These are phyloP conservation scores for Drosophila fuyamai DNA, from an alignment of 1,140 invertebrate genomes.

Conservation along the genomic window DNA sequence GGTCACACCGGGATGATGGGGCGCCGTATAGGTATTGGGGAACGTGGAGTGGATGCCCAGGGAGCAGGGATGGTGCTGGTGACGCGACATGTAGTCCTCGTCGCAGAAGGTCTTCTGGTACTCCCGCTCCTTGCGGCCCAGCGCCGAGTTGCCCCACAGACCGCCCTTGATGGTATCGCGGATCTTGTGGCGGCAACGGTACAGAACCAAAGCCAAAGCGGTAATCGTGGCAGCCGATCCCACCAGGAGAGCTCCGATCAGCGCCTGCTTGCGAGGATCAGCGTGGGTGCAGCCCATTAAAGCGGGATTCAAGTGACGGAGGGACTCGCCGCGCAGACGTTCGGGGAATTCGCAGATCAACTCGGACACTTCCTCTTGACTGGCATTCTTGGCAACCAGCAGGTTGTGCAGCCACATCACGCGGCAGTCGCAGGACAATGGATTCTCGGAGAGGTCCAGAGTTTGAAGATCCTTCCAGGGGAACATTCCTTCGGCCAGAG, in stretches of 20 bases:
- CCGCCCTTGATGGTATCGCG: slow-evolving; percentile 93
- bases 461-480: slow-evolving; percentile 91
- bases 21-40: slow-evolving; percentile 85
- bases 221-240: slow-evolving; percentile 89
- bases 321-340: slow-evolving; percentile 89
- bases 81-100: slow-evolving; percentile 92
- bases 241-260: slow-evolving; percentile 90
- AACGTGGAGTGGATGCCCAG: slow-evolving; percentile 86
- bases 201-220: slow-evolving; percentile 89
- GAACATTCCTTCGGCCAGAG: slow-evolving; percentile 90
- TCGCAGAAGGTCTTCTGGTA: slow-evolving; percentile 95
- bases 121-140: slow-evolving; percentile 92
- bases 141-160: slow-evolving; percentile 89
- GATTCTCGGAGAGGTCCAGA: slow-evolving; percentile 93
- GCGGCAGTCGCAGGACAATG: slow-evolving; percentile 91
- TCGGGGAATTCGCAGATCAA: slow-evolving; percentile 91
- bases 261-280: slow-evolving; percentile 91
- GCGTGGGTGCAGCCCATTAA: slow-evolving; percentile 92
- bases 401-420: slow-evolving; percentile 93
- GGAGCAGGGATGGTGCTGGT: slow-evolving; percentile 87
- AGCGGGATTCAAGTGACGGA: slow-evolving; percentile 89
- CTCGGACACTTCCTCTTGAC: slow-evolving; percentile 79
- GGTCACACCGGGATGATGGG: slow-evolving; percentile 84
- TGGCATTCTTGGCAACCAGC: slow-evolving; percentile 89
- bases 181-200: slow-evolving; percentile 91